Percentiles rank a stretch among this genome's conserved stretches.
These are phyloP conservation scores for Heterocephalus glaber DNA, from an alignment of 2,113 vertebrate species.

Conservation along the genomic window DNA sequence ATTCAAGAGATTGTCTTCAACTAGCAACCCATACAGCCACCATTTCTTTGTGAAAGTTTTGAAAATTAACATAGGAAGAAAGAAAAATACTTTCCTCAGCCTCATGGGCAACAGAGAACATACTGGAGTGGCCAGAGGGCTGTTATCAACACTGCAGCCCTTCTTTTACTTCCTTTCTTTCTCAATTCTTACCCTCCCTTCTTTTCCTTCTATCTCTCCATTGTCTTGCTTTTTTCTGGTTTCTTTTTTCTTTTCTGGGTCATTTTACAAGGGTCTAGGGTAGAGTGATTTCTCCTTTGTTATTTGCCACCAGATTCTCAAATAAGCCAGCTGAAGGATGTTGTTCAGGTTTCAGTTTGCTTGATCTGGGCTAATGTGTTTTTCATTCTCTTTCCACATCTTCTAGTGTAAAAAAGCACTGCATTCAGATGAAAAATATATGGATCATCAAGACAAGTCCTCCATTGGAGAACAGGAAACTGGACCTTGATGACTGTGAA, in stretches of 20 bases:
- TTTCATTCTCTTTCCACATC: conserved; percentile 31
- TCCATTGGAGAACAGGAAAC: conserved; percentile 62
- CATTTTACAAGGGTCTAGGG: background rate
- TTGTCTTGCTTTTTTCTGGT: background rate
- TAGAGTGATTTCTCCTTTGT: background rate
- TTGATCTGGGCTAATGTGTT: conserved; percentile 9
- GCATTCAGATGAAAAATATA: conserved; percentile 26
- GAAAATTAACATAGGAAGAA: background rate
- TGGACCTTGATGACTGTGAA: conserved; percentile 64
- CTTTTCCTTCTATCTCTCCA: background rate
- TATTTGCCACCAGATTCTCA: background rate
- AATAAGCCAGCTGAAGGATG: conserved; percentile 12
- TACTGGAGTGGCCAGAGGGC: background rate
- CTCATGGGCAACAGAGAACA: background rate
- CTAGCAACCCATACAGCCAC: background rate
- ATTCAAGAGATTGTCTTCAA: conserved; percentile 35
- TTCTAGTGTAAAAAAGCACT: conserved; percentile 12
- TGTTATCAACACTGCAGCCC: background rate
- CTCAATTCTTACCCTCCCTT: background rate
- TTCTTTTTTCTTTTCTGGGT: background rate
- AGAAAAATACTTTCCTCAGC: background rate
- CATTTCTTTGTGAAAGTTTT: background rate
- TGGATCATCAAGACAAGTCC: conserved; percentile 54
- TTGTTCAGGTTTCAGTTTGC: background rate
- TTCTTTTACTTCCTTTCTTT: background rate